phyloP scores from a whole-genome alignment of 2,113 vertebrate genomes.

The Osmerus eperlanus region DNA sequence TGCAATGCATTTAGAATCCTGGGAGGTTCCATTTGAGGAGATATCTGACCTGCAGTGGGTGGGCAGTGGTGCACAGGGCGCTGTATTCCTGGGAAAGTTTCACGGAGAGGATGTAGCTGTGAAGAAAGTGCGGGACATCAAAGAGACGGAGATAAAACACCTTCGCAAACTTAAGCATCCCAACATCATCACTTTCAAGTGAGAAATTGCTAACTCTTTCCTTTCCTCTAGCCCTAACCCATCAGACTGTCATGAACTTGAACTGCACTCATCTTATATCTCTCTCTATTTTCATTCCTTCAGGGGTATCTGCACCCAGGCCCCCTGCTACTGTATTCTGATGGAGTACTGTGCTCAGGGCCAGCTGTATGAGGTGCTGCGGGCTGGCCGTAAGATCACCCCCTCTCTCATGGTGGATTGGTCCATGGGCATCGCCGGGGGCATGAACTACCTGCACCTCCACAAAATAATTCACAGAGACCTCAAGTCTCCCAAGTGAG shows the following conservation, averaged over 20 bases:
- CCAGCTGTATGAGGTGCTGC: constrained; percentile 94
- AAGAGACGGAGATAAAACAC: constrained; percentile 94
- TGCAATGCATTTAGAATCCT: constrained; percentile 67
- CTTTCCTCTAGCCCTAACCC: no score
- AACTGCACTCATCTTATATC: constrained; percentile 6
- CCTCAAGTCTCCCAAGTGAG: constrained; percentile 96
- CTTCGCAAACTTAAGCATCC: constrained; percentile 92
- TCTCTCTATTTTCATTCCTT: constrained; percentile 18
- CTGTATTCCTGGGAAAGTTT: constrained; percentile 91
- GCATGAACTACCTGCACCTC: constrained; percentile 99
- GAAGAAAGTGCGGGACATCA: constrained; percentile 92
- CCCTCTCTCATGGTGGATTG: constrained; percentile 93
- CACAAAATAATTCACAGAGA: constrained; percentile 99
- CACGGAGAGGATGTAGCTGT: constrained; percentile 92
- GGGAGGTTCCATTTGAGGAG: constrained; percentile 98
- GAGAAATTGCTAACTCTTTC: constrained; percentile 48
- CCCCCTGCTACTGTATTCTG: constrained; percentile 96
- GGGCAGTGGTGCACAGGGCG: constrained; percentile 92
- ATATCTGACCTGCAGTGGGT: constrained; percentile 99
- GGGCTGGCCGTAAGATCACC: constrained; percentile 91
- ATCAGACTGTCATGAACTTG: no score
- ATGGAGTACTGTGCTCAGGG: constrained; percentile 99
- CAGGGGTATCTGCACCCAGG: constrained; percentile 97
- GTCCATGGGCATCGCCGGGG: constrained; percentile 98
- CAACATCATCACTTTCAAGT: constrained; percentile 98